These are phyloP conservation scores for Listrodromus nycthemerus DNA, from an alignment of 2,888 invertebrate genomes.

Conservation along the genomic window DNA sequence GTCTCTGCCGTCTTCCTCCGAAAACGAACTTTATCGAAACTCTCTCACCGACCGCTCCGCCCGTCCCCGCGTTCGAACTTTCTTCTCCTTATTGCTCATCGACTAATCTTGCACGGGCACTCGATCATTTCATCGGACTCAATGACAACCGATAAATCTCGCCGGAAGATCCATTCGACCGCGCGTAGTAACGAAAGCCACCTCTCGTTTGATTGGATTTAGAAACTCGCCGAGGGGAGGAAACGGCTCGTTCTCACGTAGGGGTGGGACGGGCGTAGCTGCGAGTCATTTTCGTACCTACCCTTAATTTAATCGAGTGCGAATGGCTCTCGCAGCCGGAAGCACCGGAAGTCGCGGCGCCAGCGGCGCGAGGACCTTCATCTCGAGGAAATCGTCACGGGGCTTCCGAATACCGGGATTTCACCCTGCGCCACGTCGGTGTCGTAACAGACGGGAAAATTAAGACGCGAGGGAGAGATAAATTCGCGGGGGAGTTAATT, in stretches of 20 bases:
- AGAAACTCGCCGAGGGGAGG: constrained; percentile 15
- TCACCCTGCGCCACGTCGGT: constrained; percentile 19
- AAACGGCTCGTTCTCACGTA: constrained; percentile 44
- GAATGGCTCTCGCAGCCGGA: constrained; percentile 28
- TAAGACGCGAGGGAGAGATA: constrained; percentile 54
- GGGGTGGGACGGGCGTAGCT: constrained; percentile 16
- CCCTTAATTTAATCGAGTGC: constrained; percentile 56
- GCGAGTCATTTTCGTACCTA: constrained; percentile 42
- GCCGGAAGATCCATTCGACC: background rate
- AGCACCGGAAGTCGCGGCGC: background rate
- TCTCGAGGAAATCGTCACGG: constrained; percentile 50
- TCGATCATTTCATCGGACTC: too few relatives aligned
- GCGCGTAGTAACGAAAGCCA: background rate
- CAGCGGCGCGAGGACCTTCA: constrained; percentile 2
- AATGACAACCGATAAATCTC: too few relatives aligned
- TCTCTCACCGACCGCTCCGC: background rate
- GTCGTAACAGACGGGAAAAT: constrained; percentile 54
- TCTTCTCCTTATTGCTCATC: constrained; percentile 46
- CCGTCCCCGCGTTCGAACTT: background rate
- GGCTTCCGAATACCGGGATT: constrained; percentile 4
- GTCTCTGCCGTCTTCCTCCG: constrained; percentile 27
- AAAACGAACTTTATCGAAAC: constrained; percentile 48
- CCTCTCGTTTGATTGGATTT: constrained; percentile 44
- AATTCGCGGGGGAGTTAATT: constrained; percentile 56
- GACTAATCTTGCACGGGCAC: too few relatives aligned